Evolutionary conservation across 2,888 invertebrate species (phyloP).

Genomic region (Drosophila demipolita): DNA sequence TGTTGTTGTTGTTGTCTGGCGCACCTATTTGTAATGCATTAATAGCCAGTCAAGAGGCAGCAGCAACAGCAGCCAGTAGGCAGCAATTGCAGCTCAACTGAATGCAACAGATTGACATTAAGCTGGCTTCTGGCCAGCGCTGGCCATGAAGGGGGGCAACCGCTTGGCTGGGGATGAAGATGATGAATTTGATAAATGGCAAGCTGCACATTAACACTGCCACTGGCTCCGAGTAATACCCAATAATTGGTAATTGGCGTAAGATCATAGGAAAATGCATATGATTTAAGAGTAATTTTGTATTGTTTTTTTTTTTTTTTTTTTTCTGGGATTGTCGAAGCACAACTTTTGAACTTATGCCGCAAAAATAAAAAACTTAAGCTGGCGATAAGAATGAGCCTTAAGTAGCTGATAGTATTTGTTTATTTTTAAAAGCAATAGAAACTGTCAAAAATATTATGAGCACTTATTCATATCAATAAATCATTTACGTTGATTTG

Average conservation of each 20-base stretch:
- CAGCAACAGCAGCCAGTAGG: conserved; percentile 28
- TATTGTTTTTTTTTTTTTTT: not conserved
- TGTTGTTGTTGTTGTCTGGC: conserved; percentile 60
- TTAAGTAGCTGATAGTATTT: conserved; percentile 6
- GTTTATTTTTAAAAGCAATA: not conserved
- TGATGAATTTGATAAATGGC: conserved; percentile 61
- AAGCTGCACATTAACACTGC: conserved; percentile 52
- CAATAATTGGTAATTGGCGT: conserved; percentile 47
- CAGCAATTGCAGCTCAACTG: conserved; percentile 49
- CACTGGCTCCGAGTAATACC: conserved; percentile 35
- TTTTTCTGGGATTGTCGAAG: conserved; percentile 4
- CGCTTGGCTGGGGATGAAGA: conserved; percentile 32
- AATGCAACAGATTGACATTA: conserved; percentile 70
- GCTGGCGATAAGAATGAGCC: not conserved
- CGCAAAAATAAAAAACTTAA: not conserved
- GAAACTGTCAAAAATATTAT: not conserved
- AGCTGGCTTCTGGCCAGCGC: conserved; percentile 53
- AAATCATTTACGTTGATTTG: not conserved
- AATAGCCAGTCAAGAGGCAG: conserved; percentile 59
- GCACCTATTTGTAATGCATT: conserved; percentile 79
- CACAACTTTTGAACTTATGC: conserved; percentile 8
- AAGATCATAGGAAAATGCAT: conserved; percentile 26
- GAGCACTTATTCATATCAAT: not conserved
- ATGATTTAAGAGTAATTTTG: conserved; percentile 20
- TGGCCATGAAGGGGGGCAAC: conserved; percentile 46